These are phyloP conservation scores for Ginglymostoma cirratum DNA, from an alignment of 2,113 vertebrate species.

Conservation along the genomic window DNA sequence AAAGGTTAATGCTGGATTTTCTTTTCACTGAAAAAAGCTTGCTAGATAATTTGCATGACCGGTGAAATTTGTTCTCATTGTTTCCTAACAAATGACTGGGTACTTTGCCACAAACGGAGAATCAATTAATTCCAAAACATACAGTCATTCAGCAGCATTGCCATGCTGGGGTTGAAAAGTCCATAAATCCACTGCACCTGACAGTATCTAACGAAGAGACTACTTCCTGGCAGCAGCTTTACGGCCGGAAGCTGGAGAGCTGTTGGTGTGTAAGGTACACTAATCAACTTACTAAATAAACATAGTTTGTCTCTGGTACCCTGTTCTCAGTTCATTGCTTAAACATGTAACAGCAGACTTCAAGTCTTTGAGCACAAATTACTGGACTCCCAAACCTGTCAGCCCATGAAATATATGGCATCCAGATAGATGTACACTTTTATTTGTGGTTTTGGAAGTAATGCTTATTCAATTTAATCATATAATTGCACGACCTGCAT, in stretches of 20 bases:
- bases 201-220: constrained; percentile 41
- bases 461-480: constrained; percentile 41
- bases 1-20: neutral
- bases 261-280: constrained; percentile 45
- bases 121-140: neutral
- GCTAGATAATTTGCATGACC: neutral
- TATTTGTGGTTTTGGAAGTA: constrained; percentile 38
- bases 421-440: neutral
- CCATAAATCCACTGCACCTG: constrained; percentile 40
- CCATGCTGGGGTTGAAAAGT: neutral
- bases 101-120: neutral
- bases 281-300: constrained; percentile 50
- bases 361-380: neutral
- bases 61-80: neutral
- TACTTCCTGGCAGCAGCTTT: constrained; percentile 44
- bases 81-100: neutral
- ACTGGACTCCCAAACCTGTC: neutral
- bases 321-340: constrained; percentile 44
- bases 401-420: neutral
- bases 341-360: constrained; percentile 40
- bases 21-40: neutral
- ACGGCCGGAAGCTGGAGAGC: constrained; percentile 40
- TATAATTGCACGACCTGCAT: constrained; percentile 41
- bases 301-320: constrained; percentile 30
- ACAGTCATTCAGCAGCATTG: neutral